Percentiles rank a stretch among this genome's conserved stretches.
These are phyloP conservation scores for Colletes latitarsis DNA, from an alignment of 1,140 invertebrate species.

Conservation along the genomic window DNA sequence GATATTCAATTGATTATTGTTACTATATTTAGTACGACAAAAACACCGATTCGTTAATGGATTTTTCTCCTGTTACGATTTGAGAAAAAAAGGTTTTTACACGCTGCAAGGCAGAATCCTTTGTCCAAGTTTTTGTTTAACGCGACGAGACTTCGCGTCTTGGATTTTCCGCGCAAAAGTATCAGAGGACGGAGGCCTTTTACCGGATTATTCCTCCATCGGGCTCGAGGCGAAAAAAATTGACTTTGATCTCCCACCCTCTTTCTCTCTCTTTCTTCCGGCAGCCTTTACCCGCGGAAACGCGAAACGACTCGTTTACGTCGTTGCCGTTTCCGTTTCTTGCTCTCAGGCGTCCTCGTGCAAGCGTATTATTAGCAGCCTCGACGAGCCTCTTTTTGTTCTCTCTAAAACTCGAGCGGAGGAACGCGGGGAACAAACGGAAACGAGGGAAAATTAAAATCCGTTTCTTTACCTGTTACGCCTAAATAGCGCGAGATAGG, in stretches of 20 bases:
- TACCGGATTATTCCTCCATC: conserved; percentile 15
- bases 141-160: background rate
- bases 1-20: too few species aligned
- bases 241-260: conserved; percentile 28
- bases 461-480: conserved; percentile 15
- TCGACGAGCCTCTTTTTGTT: background rate
- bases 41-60: background rate
- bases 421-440: background rate
- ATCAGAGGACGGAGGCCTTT: conserved; percentile 7
- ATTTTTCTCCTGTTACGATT: background rate
- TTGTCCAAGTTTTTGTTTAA: conserved; percentile 9
- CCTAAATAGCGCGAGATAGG: background rate
- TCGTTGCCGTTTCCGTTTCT: conserved; percentile 53
- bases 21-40: background rate
- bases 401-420: background rate
- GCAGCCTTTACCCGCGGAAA: conserved; percentile 30
- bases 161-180: background rate
- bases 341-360: conserved; percentile 34
- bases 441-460: conserved; percentile 34
- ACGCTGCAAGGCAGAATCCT: background rate
- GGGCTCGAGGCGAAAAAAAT: conserved; percentile 11
- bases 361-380: conserved; percentile 22
- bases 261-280: conserved; percentile 2
- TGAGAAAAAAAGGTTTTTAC: background rate
- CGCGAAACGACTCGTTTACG: conserved; percentile 57